A percentile compares a stretch with the other conserved stretches of the same genome.
These are phyloP conservation scores for Ashinkailepas kermadecensis DNA, from an alignment of 2,888 invertebrate genomes.

Conservation along the genomic window DNA sequence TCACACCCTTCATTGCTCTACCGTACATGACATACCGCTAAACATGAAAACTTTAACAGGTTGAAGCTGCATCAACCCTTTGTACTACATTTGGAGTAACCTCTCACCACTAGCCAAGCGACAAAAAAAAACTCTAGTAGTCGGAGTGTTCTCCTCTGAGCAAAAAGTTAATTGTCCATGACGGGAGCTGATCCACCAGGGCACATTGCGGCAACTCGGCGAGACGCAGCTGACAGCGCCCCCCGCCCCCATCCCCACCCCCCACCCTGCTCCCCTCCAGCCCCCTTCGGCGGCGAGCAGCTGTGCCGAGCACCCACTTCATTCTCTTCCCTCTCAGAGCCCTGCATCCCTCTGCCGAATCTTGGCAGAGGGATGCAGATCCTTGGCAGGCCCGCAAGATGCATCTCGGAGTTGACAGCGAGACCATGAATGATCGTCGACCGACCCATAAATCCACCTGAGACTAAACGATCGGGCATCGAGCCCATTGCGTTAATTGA, in stretches of 20 bases:
- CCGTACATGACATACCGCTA: too few relatives aligned
- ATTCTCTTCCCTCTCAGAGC: too few relatives aligned
- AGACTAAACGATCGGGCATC: neutral
- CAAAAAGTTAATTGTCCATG: neutral
- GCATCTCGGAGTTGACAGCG: neutral
- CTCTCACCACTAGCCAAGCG: too few relatives aligned
- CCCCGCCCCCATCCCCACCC: neutral
- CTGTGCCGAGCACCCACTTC: too few relatives aligned
- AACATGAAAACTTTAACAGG: too few relatives aligned
- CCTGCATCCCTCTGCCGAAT: too few relatives aligned
- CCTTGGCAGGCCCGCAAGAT: too few relatives aligned
- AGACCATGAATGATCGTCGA: neutral
- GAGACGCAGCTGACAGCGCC: neutral
- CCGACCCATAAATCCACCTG: neutral
- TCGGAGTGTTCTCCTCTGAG: neutral
- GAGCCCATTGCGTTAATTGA: constrained; percentile 3
- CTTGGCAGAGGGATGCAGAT: too few relatives aligned
- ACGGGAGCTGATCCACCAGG: neutral
- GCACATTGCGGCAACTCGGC: too few relatives aligned
- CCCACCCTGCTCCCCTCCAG: neutral
- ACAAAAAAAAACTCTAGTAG: neutral
- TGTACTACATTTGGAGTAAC: too few relatives aligned
- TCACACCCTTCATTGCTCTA: too few relatives aligned
- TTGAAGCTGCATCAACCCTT: too few relatives aligned
- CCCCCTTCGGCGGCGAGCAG: neutral